A percentile compares a stretch with the other conserved stretches of the same genome.
phyloP scores from a whole-genome alignment of 2,888 invertebrate species.

The Oxystoma pomonae region DNA sequence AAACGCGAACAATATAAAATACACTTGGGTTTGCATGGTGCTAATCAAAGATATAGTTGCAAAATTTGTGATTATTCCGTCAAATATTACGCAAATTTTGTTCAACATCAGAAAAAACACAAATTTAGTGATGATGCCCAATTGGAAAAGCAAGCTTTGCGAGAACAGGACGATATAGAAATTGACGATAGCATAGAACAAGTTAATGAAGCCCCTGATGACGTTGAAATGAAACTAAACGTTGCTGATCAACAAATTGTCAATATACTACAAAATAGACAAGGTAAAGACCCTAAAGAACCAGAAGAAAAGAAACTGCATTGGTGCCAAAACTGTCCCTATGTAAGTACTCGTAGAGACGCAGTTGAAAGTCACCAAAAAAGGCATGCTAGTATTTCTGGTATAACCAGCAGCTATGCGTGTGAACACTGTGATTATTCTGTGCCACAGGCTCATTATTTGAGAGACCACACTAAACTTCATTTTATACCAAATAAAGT shows the following conservation, averaged over 20 bases:
- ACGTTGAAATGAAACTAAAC: slow-evolving; percentile 51
- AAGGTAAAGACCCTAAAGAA: not conserved
- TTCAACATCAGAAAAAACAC: slow-evolving; percentile 79
- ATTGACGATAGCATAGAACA: slow-evolving; percentile 38
- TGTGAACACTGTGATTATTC: slow-evolving; percentile 83
- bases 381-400: slow-evolving; percentile 63
- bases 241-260: slow-evolving; percentile 61
- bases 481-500: slow-evolving; percentile 65
- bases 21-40: slow-evolving; percentile 77
- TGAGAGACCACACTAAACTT: slow-evolving; percentile 74
- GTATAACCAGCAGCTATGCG: slow-evolving; percentile 56
- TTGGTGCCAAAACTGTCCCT: slow-evolving; percentile 76
- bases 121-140: slow-evolving; percentile 65
- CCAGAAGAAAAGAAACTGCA: slow-evolving; percentile 59
- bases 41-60: slow-evolving; percentile 78
- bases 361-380: slow-evolving; percentile 71
- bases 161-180: slow-evolving; percentile 47
- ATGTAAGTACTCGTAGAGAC: slow-evolving; percentile 67
- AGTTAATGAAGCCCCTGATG: slow-evolving; percentile 23
- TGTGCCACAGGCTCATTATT: slow-evolving; percentile 66
- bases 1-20: slow-evolving; percentile 81
- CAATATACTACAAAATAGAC: slow-evolving; percentile 53
- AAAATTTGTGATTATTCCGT: slow-evolving; percentile 85
- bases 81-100: slow-evolving; percentile 78
- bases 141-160: slow-evolving; percentile 55